Base-by-base conservation (phyloP, 2,888 invertebrate genomes). In the Melipona bicolor region DNA sequence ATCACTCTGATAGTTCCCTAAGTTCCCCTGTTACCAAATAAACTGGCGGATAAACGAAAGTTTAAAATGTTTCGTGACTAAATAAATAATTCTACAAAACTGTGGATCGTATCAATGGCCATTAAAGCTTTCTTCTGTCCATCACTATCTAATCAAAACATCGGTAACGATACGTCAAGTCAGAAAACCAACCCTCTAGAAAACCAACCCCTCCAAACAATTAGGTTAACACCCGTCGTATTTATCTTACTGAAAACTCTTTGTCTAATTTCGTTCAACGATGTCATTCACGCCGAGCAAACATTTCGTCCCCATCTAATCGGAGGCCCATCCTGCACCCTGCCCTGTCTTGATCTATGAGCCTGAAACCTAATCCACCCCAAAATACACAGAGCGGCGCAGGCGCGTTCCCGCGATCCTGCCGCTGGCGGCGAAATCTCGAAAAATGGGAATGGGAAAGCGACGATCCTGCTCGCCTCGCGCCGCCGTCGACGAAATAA, bases 401-500 rank as follows among this genome's bases (percentile, higher is more conserved):
- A 43, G 19, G 19, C 81, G 76, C 49, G 32, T 24, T 27, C 13
- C 50, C 59, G 32, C 15, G 43, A 43, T 68, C 19, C 74, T 4
- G 32, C 11, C 17, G n/a, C 11, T 21, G n/a, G n/a, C 49, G 24
- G 36, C 61, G 64, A 72, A 17, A 54, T 32, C 77, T 36, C 49
- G 76, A 64, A 76, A 79, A 32, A 32, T 32, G 32, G 32, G 32
- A 32, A 80, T 74, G 76, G 73, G 64, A 62, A 36, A 74, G 68
- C 68, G 68, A 32, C 74, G 79, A 74, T 65, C 72, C 61, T 75
- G 54, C 49, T 80, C 79, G 83, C 72, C 70, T 77, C 84, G 83
- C 73, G 64, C 61, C 81, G 72, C 62, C 81, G 72, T 54, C 86
- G 83, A 87, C 89, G 90, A 91, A 91, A 91, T 91, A 91, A 92